These are phyloP conservation scores for Psix sp. DNA, from an alignment of 1,140 invertebrate species.

Conservation along the genomic window DNA sequence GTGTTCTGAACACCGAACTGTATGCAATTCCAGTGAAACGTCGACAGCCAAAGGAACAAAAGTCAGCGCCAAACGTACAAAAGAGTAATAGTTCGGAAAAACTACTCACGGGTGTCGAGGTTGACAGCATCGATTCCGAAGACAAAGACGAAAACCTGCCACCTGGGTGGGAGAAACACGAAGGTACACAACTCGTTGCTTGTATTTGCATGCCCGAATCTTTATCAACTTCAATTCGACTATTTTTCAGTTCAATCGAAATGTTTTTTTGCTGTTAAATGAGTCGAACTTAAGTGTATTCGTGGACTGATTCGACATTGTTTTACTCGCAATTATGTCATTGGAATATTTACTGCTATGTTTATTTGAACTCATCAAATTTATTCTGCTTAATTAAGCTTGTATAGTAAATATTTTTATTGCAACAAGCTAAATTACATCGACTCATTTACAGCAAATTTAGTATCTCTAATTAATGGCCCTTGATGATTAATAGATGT, in stretches of 20 bases:
- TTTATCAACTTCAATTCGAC: too few species aligned
- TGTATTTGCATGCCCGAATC: too few species aligned
- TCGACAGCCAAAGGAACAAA: constrained; percentile 76
- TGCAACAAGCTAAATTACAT: too few species aligned
- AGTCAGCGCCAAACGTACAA: constrained; percentile 66
- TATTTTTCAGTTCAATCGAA: too few species aligned
- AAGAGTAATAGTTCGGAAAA: constrained; percentile 72
- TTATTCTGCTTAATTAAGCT: neutral
- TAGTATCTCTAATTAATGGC: too few species aligned
- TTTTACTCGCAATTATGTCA: neutral
- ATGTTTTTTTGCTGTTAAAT: too few species aligned
- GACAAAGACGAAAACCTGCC: constrained; percentile 81
- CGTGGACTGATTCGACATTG: too few species aligned
- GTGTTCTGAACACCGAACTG: constrained; percentile 84
- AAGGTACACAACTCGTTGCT: constrained; percentile 86
- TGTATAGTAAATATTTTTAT: neutral
- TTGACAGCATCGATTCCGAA: constrained; percentile 74
- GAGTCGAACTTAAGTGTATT: neutral
- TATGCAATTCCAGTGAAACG: constrained; percentile 86
- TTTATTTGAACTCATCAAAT: neutral
- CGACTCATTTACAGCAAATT: too few species aligned
- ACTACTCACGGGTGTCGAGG: constrained; percentile 71
- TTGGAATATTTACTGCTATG: neutral
- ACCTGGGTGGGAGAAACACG: constrained; percentile 94
- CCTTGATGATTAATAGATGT: too few species aligned